Percentiles rank a stretch among this genome's conserved stretches.
phyloP scores from a whole-genome alignment of 2,888 invertebrate species.

The Cryptocheilus praepositus region DNA sequence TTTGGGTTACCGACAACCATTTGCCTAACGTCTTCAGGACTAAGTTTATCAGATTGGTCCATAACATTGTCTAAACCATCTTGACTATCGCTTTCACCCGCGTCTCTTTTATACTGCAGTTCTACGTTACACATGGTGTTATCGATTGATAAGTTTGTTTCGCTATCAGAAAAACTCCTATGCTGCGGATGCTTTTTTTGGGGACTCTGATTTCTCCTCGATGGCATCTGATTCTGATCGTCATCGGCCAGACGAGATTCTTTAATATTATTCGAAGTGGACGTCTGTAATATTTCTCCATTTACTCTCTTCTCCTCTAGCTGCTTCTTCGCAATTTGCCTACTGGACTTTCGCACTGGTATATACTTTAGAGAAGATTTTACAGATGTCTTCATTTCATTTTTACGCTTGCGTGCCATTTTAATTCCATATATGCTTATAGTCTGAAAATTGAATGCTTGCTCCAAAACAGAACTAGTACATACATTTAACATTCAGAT shows the following conservation, averaged over 20 bases:
- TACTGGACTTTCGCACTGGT: slow-evolving; percentile 68
- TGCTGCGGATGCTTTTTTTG: slow-evolving; percentile 51
- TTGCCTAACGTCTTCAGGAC: slow-evolving; percentile 55
- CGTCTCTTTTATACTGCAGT: slow-evolving; percentile 47
- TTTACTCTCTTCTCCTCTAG: slow-evolving; percentile 64
- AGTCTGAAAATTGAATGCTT: slow-evolving; percentile 34
- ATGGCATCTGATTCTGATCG: slow-evolving; percentile 38
- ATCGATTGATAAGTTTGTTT: slow-evolving; percentile 27
- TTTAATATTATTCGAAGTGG: slow-evolving; percentile 51
- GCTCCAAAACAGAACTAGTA: too few species aligned
- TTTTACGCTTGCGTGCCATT: slow-evolving; percentile 70
- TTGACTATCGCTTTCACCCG: slow-evolving; percentile 62
- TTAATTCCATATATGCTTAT: slow-evolving; percentile 48
- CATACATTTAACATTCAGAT: too few species aligned
- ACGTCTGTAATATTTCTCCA: slow-evolving; percentile 56
- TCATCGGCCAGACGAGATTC: slow-evolving; percentile 52
- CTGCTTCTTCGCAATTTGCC: slow-evolving; percentile 71
- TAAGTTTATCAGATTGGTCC: slow-evolving; percentile 47
- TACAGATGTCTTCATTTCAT: slow-evolving; percentile 60
- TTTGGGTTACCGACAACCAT: slow-evolving; percentile 52
- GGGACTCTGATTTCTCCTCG: slow-evolving; percentile 45
- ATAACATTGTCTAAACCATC: slow-evolving; percentile 52
- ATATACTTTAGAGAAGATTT: slow-evolving; percentile 60
- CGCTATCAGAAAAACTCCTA: slow-evolving; percentile 37
- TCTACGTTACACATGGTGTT: slow-evolving; percentile 28